Evolutionary conservation across 2,888 invertebrate genomes (phyloP).

Genomic region (Eupithecia insigniata): DNA sequence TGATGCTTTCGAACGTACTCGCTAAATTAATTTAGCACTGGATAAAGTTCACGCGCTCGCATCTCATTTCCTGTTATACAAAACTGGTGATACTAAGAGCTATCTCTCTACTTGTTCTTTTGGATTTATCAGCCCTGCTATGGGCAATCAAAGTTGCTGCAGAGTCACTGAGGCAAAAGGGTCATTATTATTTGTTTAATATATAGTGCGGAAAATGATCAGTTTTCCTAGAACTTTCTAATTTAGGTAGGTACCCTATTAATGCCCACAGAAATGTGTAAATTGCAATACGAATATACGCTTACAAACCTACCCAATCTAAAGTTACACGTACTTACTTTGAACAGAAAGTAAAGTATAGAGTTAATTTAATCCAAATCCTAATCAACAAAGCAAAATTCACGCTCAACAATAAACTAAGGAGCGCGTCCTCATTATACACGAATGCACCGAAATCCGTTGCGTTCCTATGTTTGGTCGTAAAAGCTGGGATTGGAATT

Average conservation of each 20-base stretch:
- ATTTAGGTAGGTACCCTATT: background rate
- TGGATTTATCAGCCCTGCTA: background rate
- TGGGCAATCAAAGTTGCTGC: background rate
- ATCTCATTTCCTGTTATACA: constrained; percentile 26
- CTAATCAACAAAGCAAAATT: constrained; percentile 43
- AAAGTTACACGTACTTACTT: background rate
- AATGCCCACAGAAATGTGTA: background rate
- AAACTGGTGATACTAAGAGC: constrained; percentile 13
- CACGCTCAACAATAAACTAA: constrained; percentile 49
- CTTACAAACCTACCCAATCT: background rate
- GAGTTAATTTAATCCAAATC: background rate
- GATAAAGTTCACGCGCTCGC: constrained; percentile 33
- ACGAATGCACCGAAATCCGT: constrained; percentile 42
- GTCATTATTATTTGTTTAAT: background rate
- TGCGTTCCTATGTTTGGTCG: constrained; percentile 51
- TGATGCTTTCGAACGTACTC: constrained; percentile 51
- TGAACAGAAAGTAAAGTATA: background rate
- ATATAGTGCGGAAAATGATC: background rate
- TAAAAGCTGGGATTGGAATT: constrained; percentile 61
- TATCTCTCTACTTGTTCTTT: background rate
- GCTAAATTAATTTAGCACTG: constrained; percentile 58
- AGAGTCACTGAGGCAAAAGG: background rate
- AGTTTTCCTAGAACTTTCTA: background rate
- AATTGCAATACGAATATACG: background rate
- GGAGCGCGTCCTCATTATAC: constrained; percentile 54